Conservation (phyloP, 2,888 invertebrate genomes). For the Ptychoptera albimana region DNA sequence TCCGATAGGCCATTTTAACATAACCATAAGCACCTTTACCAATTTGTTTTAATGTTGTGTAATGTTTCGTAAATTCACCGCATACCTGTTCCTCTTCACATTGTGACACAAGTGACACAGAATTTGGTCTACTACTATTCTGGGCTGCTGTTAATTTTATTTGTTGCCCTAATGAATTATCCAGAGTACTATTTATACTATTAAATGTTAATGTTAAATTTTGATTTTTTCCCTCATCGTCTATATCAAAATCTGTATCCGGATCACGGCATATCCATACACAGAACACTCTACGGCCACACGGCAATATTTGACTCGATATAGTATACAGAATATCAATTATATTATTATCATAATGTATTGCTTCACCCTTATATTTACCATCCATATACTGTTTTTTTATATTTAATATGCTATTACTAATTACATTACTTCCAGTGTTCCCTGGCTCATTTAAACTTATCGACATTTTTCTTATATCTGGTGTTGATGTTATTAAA, state of each 20-base stretch:
- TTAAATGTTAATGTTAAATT: constrained; percentile 30
- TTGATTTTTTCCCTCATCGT: constrained; percentile 15
- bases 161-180: constrained; percentile 22
- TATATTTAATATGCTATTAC: neutral
- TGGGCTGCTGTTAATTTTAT: constrained; percentile 17
- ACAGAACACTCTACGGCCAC: constrained; percentile 38
- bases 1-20: constrained; percentile 49
- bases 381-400: constrained; percentile 14
- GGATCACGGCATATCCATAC: constrained; percentile 43
- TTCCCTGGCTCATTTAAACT: neutral
- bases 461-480: constrained; percentile 5
- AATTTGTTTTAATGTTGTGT: constrained; percentile 47
- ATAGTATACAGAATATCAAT: constrained; percentile 32
- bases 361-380: constrained; percentile 17
- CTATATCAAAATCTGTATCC: constrained; percentile 17
- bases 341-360: constrained; percentile 17
- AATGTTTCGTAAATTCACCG: constrained; percentile 39
- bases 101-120: constrained; percentile 38
- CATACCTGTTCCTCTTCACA: constrained; percentile 36
- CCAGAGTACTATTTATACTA: constrained; percentile 29
- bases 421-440: too few relatives aligned
- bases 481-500: constrained; percentile 11
- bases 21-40: constrained; percentile 53
- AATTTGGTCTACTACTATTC: constrained; percentile 34
- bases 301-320: constrained; percentile 34